Evolutionary conservation across 2,113 vertebrate species (phyloP).

Genomic region (Cervus canadensis): DNA sequence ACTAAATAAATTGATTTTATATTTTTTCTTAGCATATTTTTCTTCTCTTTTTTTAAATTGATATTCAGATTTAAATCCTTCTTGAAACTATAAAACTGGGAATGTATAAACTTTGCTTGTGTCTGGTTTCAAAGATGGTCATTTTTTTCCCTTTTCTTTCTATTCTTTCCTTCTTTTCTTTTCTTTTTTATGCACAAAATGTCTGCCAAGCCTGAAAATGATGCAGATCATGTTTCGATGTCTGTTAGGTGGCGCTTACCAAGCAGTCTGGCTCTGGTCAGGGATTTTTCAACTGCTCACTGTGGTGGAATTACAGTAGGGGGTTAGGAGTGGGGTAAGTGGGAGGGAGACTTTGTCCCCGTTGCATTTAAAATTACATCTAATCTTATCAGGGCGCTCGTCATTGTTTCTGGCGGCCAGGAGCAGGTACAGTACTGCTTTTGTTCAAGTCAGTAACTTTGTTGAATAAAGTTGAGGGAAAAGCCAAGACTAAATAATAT

Average conservation of each 20-base stretch:
- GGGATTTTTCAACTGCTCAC: conserved; percentile 80
- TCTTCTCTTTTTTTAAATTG: background rate
- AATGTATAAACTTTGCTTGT: conserved; percentile 42
- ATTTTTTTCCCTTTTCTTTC: background rate
- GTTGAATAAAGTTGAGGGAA: conserved; percentile 84
- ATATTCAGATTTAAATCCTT: conserved; percentile 53
- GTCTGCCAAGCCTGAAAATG: conserved; percentile 81
- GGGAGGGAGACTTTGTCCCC: conserved; percentile 83
- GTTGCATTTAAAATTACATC: conserved; percentile 85
- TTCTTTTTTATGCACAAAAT: conserved; percentile 74
- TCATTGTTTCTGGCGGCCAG: conserved; percentile 86
- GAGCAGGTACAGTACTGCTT: conserved; percentile 91
- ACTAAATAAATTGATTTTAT: background rate
- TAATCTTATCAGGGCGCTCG: conserved; percentile 88
- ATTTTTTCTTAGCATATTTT: background rate
- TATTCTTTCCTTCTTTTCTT: background rate
- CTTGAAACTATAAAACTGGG: conserved; percentile 56
- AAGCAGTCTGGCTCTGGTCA: conserved; percentile 81
- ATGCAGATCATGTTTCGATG: conserved; percentile 80
- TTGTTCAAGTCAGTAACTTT: conserved; percentile 87
- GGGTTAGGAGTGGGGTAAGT: conserved; percentile 75
- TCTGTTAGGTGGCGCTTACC: conserved; percentile 78
- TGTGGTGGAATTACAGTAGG: conserved; percentile 83
- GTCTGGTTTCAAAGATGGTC: conserved; percentile 63
- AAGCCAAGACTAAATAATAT: conserved; percentile 80